Conservation (phyloP, 2,113 vertebrate genomes). For the Asarcornis scutulata region DNA sequence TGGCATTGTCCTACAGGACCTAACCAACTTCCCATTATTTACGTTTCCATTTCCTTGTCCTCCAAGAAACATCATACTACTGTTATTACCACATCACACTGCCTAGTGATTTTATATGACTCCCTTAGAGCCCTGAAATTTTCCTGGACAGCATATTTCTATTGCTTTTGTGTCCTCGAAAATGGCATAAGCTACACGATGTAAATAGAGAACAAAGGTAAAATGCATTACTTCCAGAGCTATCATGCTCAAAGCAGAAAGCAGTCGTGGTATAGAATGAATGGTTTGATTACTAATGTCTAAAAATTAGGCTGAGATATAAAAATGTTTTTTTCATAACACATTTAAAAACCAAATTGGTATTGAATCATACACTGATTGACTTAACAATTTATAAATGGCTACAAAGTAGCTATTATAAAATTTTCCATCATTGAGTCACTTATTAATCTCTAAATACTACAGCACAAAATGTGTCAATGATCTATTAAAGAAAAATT, state of each 20-base stretch:
- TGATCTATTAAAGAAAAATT: neutral
- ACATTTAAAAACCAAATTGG: neutral
- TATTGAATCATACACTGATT: neutral
- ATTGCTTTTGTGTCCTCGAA: neutral
- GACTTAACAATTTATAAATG: neutral
- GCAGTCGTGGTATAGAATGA: neutral
- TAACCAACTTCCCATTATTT: neutral
- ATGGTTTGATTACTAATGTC: neutral
- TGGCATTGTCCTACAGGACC: neutral
- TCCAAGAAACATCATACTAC: neutral
- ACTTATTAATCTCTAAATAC: neutral
- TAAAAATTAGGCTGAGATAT: neutral
- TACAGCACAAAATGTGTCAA: neutral
- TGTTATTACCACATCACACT: neutral
- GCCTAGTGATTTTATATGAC: neutral
- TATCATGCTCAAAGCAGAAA: neutral
- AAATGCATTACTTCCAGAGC: neutral
- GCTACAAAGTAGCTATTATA: neutral
- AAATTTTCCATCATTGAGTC: neutral
- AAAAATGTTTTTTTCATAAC: neutral
- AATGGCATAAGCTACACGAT: accelerated
- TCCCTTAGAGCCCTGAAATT: neutral
- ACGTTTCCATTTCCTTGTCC: neutral
- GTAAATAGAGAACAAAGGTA: neutral
- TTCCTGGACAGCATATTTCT: neutral